Conservation (phyloP, 2,888 invertebrate species). For the Cosmopolites sordidus region DNA sequence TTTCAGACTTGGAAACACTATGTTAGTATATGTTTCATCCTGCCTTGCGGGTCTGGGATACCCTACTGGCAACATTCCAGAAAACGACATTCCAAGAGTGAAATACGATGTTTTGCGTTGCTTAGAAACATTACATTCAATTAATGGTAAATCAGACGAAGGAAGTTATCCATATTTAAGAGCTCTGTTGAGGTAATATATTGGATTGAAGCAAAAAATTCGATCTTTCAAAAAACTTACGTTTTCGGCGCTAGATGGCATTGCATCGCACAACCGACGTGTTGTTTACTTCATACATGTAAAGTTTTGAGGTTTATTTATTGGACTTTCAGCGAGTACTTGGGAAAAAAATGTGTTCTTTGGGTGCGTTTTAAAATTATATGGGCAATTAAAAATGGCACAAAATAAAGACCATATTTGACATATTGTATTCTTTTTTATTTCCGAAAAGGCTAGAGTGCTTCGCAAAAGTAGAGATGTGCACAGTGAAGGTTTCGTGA, state of each 20-base stretch:
- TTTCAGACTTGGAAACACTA: slow-evolving; percentile 67
- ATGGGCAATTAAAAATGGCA: too few species aligned
- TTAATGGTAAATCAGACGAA: slow-evolving; percentile 58
- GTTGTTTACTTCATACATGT: too few species aligned
- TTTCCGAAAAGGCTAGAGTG: too few species aligned
- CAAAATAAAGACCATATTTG: too few species aligned
- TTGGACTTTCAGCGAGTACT: not conserved
- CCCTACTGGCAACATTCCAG: slow-evolving; percentile 69
- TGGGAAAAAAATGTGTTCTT: too few species aligned
- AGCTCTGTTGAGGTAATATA: slow-evolving; percentile 64
- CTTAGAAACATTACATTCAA: slow-evolving; percentile 65
- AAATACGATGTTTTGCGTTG: slow-evolving; percentile 71
- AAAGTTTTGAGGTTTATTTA: too few species aligned
- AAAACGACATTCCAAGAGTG: slow-evolving; percentile 58
- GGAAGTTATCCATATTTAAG: slow-evolving; percentile 67
- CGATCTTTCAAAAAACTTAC: too few species aligned
- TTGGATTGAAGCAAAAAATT: not conserved
- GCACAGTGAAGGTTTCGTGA: too few species aligned
- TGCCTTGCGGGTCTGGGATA: slow-evolving; percentile 80
- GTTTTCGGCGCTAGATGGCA: too few species aligned
- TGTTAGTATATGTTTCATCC: slow-evolving; percentile 81
- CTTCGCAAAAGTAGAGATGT: too few species aligned
- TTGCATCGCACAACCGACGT: too few species aligned
- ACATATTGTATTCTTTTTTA: too few species aligned
- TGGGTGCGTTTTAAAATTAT: slow-evolving; percentile 2